Base-by-base conservation (phyloP, 1,140 invertebrate genomes). In the Philaenus spumarius region DNA sequence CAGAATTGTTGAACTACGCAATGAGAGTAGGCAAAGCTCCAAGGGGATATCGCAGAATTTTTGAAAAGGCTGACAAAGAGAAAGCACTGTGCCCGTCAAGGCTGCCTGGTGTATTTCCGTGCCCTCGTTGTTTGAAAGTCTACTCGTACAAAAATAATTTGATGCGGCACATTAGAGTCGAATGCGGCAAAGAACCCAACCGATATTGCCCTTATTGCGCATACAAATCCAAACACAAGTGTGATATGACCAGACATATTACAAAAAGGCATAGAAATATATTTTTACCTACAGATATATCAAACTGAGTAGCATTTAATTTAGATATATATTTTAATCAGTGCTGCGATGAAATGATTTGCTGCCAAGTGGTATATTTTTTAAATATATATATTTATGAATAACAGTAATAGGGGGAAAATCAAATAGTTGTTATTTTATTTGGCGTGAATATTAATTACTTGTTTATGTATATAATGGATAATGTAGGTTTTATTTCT, bases 191-290 rank as follows among this genome's bases (percentile, higher is more conserved):
- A 40, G 55, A 61, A 54, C 61, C 57, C 2, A 52, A 48, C 12
- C 59, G 50, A 26, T 37, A 37, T 19, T 89, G 86, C 72, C 83
- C 83, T 9, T 85, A 85, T 71, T 89, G 86, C 71, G 81, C 86
- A 1, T 87, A 89, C 71, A 79, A 82, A 56, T 85, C 84, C 62
- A 89, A 88, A 67, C 85, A 87, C 68, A 87, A 87, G 75, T 86
- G 86, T 82, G 85, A 89, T 73, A 88, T 89, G 67, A 85, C 84
- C 35, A 81, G 86, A 53, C 87, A 90, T 70, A 88, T 90, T 84
- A 86, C 88, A 69, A 80, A 86, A n/a, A 88, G 89, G 85, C 86
- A 90, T 73, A 85, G 86, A 71, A 83, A 85, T 14, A 22, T 53
- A 1, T 46, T 46, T 17, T 37, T 40, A 19, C 53, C 26, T 37